Conservation (phyloP, 2,113 vertebrate species). For the Zosterops borbonicus region DNA sequence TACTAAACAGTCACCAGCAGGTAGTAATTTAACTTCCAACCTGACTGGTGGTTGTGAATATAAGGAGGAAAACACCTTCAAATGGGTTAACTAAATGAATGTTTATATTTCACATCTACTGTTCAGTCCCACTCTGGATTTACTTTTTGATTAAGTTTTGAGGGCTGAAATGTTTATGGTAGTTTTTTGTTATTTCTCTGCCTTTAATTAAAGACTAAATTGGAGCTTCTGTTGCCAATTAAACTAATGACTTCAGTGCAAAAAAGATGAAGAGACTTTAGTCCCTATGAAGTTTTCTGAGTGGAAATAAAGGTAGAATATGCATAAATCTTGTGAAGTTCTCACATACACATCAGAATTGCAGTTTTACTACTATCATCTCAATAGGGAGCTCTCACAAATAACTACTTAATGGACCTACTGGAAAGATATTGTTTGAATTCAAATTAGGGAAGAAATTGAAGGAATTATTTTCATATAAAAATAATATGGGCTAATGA, state of each 20-base stretch:
- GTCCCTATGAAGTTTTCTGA: not conserved
- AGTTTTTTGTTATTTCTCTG: not conserved
- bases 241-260: not conserved
- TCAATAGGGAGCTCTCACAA: not conserved
- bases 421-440: not conserved
- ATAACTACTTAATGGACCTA: not conserved
- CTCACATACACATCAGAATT: not conserved
- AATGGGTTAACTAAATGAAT: not conserved
- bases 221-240: not conserved
- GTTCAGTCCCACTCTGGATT: not conserved
- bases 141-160: not conserved
- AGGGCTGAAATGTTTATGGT: not conserved
- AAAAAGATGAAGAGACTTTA: not conserved
- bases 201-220: not conserved
- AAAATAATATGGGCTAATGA: not conserved
- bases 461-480: not conserved
- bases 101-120: not conserved
- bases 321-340: not conserved
- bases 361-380: not conserved
- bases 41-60: not conserved
- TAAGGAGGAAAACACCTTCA: not conserved
- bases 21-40: not conserved
- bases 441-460: not conserved
- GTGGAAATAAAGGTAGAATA: not conserved
- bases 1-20: not conserved